phyloP scores from a whole-genome alignment of 1,140 invertebrate species.

The Brachionus asplanchnoidis region DNA sequence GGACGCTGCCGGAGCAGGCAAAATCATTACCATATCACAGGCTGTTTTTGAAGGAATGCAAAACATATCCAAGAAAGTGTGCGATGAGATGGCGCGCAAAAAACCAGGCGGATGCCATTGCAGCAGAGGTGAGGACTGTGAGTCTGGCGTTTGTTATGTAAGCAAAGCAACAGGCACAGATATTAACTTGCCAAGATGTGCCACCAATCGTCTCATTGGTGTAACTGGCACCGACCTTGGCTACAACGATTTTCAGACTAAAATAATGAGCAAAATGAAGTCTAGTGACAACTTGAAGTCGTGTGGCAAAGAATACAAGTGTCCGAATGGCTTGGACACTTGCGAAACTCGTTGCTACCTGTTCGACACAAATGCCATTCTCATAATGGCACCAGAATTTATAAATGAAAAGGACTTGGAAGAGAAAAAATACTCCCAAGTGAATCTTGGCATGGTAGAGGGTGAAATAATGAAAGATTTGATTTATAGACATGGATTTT shows the following conservation, averaged over 20 bases:
- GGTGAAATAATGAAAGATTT: slow-evolving; percentile 59
- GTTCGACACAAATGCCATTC: slow-evolving; percentile 56
- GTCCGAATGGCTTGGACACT: slow-evolving; percentile 52
- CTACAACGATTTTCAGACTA: slow-evolving; percentile 58
- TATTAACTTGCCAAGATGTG: slow-evolving; percentile 52
- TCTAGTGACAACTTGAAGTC: slow-evolving; percentile 54
- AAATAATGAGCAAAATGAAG: slow-evolving; percentile 56
- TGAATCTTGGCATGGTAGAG: slow-evolving; percentile 56
- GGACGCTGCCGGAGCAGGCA: slow-evolving; percentile 58
- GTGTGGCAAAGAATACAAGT: slow-evolving; percentile 53
- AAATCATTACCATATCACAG: slow-evolving; percentile 58
- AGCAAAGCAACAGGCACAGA: slow-evolving; percentile 52
- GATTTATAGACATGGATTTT: slow-evolving; percentile 57
- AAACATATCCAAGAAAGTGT: slow-evolving; percentile 49
- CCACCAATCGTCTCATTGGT: slow-evolving; percentile 58
- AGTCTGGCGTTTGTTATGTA: slow-evolving; percentile 53
- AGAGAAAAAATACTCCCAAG: slow-evolving; percentile 54
- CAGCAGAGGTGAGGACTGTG: slow-evolving; percentile 43
- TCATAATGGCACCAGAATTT: slow-evolving; percentile 58
- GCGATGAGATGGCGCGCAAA: slow-evolving; percentile 48
- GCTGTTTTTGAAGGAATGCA: slow-evolving; percentile 59
- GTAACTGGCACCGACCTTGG: slow-evolving; percentile 58
- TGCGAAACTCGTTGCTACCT: slow-evolving; percentile 58
- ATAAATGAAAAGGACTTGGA: slow-evolving; percentile 53
- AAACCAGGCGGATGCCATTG: slow-evolving; percentile 56